These are phyloP conservation scores for Vanessa cardui DNA, from an alignment of 2,888 invertebrate genomes.

Conservation along the genomic window DNA sequence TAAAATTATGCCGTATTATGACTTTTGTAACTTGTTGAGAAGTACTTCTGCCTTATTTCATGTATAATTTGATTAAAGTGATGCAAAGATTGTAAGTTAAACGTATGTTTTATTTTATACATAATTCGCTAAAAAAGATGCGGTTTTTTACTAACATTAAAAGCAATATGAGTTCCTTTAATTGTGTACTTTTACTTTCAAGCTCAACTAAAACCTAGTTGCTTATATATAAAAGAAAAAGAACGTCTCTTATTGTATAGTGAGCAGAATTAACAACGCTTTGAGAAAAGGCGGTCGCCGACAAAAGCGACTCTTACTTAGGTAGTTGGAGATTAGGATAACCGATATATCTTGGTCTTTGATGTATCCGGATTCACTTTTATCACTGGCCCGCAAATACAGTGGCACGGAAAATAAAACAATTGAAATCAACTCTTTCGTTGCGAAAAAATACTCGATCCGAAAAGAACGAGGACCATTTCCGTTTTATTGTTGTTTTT, in stretches of 20 bases:
- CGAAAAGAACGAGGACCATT: constrained; percentile 9
- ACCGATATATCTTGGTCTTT: constrained; percentile 25
- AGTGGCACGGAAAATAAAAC: constrained; percentile 15
- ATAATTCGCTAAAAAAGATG: too few species aligned
- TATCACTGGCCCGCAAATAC: constrained; percentile 20
- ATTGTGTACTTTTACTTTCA: background rate
- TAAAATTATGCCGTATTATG: background rate
- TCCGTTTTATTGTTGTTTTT: constrained; percentile 14
- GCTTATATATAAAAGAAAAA: constrained; percentile 17
- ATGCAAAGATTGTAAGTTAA: too few species aligned
- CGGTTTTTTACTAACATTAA: background rate
- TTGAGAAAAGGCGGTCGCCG: constrained; percentile 46
- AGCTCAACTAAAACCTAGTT: background rate
- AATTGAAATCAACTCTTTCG: constrained; percentile 16
- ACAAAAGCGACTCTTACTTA: constrained; percentile 47
- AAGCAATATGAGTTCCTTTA: background rate
- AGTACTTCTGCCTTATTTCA: background rate
- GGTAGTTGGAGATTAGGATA: constrained; percentile 23
- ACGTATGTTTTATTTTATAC: too few species aligned
- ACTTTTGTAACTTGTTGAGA: background rate
- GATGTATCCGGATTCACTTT: constrained; percentile 8
- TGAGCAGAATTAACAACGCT: constrained; percentile 42
- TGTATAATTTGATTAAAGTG: background rate
- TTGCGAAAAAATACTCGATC: constrained; percentile 13
- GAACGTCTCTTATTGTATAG: constrained; percentile 11